Conservation (phyloP, 1,140 invertebrate genomes). For the Brachionus manjavacas region DNA sequence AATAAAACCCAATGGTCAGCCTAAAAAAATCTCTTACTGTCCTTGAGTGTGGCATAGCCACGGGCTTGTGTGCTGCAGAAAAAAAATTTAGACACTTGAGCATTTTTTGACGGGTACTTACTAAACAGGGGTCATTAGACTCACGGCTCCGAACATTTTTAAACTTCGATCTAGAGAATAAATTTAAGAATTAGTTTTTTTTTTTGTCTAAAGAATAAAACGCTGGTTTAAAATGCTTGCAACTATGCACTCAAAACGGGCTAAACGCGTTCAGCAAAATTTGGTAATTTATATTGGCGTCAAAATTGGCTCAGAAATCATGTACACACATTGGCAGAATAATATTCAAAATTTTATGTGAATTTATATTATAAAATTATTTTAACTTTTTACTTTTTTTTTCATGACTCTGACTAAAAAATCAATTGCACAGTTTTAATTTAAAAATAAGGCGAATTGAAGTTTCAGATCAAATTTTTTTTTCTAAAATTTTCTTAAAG, state of each 20-base stretch:
- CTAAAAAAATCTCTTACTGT: constrained; percentile 17
- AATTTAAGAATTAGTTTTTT: not conserved
- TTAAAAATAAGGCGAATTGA: too few relatives aligned
- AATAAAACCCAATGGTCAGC: not conserved
- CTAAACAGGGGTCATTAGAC: constrained; percentile 16
- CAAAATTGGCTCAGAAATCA: not conserved
- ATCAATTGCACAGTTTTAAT: too few relatives aligned
- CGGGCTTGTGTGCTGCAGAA: constrained; percentile 20
- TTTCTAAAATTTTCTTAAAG: too few relatives aligned
- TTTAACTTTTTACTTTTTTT: not conserved
- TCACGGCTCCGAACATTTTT: constrained; percentile 31
- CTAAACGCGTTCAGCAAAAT: constrained; percentile 7
- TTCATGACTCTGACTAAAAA: not conserved
- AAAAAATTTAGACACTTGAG: not conserved
- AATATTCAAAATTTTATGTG: not conserved
- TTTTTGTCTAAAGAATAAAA: not conserved
- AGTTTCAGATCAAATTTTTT: too few relatives aligned
- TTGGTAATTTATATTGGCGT: constrained; percentile 12
- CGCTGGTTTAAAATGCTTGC: not conserved
- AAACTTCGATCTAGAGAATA: not conserved
- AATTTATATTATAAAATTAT: not conserved
- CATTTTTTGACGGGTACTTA: not conserved
- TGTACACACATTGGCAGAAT: not conserved
- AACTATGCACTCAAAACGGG: constrained; percentile 8
- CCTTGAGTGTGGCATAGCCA: constrained; percentile 42